These are phyloP conservation scores for Phoebastria nigripes DNA, from an alignment of 2,797 vertebrate genomes.

Conservation along the genomic window DNA sequence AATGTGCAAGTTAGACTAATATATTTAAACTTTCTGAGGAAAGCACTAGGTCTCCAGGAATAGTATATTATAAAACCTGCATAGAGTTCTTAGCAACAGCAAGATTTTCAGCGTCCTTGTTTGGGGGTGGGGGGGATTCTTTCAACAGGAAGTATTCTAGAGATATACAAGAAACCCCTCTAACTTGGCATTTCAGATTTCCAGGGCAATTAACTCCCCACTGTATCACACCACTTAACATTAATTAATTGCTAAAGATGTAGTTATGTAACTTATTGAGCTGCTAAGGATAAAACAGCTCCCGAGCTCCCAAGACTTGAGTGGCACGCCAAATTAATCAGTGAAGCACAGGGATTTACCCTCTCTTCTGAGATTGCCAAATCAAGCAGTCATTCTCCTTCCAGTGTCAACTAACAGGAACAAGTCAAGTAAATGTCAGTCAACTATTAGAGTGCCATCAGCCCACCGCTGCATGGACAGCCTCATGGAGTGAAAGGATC, in stretches of 20 bases:
- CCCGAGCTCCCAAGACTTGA: neutral
- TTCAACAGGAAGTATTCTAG: neutral
- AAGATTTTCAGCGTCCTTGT: neutral
- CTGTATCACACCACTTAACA: constrained; percentile 51
- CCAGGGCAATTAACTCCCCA: constrained; percentile 53
- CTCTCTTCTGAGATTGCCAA: constrained; percentile 13
- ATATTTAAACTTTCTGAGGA: neutral
- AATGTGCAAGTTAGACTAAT: neutral
- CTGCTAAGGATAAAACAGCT: constrained; percentile 38
- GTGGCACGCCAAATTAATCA: neutral
- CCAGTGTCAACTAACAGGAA: neutral
- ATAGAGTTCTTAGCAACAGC: neutral
- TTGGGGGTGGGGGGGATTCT: neutral
- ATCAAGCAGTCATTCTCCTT: neutral
- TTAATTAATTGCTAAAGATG: constrained; percentile 62
- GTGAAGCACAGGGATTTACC: constrained; percentile 23
- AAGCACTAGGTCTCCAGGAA: neutral
- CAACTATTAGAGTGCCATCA: neutral
- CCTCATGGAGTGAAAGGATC: neutral
- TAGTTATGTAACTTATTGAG: constrained; percentile 47
- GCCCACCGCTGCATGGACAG: neutral
- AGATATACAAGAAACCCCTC: neutral
- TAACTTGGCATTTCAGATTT: constrained; percentile 44
- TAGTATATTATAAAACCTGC: neutral
- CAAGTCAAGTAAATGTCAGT: neutral